Evolutionary conservation across 2,797 vertebrate genomes (phyloP).

Genomic region (Pipistrellus nathusii): DNA sequence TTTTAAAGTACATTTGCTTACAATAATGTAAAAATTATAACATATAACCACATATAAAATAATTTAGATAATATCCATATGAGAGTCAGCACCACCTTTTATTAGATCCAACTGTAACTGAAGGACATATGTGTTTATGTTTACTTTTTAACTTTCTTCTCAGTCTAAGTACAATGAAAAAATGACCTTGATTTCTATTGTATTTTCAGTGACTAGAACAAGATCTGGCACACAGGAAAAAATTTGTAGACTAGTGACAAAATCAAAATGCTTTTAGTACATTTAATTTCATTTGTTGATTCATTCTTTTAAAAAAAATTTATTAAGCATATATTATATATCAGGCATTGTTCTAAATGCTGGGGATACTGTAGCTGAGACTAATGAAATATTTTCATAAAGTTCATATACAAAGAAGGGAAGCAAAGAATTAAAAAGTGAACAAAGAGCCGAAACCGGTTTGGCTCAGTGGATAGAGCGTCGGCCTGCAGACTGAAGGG

Average conservation of each 20-base stretch:
- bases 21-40: conserved; percentile 8
- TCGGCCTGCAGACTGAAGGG: no score
- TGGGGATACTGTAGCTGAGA: neutral
- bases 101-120: neutral
- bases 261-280: neutral
- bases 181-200: neutral
- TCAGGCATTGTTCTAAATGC: neutral
- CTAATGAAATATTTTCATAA: neutral
- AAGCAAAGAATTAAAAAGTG: conserved; percentile 9
- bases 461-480: no score
- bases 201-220: neutral
- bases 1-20: neutral
- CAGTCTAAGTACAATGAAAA: neutral
- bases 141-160: conserved; percentile 3
- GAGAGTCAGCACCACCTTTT: conserved; percentile 15
- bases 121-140: neutral
- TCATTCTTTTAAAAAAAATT: neutral
- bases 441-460: no score
- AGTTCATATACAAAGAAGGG: neutral
- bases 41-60: neutral
- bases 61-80: neutral
- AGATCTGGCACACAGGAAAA: neutral
- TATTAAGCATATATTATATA: neutral
- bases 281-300: conserved; percentile 54
- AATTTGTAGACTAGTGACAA: neutral